Base-by-base conservation (phyloP, 1,140 invertebrate genomes). In the Cecropterus lyciades region DNA sequence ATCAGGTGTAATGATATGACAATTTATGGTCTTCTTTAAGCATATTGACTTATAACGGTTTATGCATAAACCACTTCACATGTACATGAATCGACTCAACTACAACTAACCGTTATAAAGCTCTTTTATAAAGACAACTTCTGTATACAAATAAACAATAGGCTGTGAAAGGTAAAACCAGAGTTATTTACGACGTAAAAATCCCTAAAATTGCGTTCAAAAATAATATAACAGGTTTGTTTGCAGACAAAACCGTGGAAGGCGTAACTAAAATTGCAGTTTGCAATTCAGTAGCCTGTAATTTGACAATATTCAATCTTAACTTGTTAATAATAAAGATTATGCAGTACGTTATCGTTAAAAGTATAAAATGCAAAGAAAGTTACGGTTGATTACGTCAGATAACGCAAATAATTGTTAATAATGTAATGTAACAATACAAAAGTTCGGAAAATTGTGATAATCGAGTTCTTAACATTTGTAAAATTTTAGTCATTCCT, bases 41-140 rank as follows among this genome's bases (percentile, higher is more conserved):
- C 20, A 24, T 9, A 33, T 33, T 33, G 30, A n/a, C n/a, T n/a
- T n/a, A n/a, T 33, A 8, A 33, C 9, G 6, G 3, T 33, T 15
- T 45, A 45, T 45, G 43, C 14, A 45, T 45, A 45, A 8, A n/a
- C 8, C 9, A 4, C 14, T 45, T 43, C 9, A 43, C 6, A 7
- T 43, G 15, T 20, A 33, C 16, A 15, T 43, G 40, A 56, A 48
- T 52, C 55, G 63, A 53, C 46, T 67, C 53, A 43, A 52, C 63
- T 20, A 65, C 40, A n/a, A n/a, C n/a, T 8, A 45, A 71, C 69
- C 65, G 67, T 72, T 69, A 57, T 65, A 64, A 66, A 42, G 49
- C 53, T 63, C 62, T 42, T 63, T 51, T 33, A 15, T 55, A 33
- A 63, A 62, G 70, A 60, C 65, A 62, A 68, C 65, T 72, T 48